A percentile compares a stretch with the other conserved stretches of the same genome.
Evolutionary conservation across 2,113 vertebrate species (phyloP).

Genomic region (Pao palembangensis): DNA sequence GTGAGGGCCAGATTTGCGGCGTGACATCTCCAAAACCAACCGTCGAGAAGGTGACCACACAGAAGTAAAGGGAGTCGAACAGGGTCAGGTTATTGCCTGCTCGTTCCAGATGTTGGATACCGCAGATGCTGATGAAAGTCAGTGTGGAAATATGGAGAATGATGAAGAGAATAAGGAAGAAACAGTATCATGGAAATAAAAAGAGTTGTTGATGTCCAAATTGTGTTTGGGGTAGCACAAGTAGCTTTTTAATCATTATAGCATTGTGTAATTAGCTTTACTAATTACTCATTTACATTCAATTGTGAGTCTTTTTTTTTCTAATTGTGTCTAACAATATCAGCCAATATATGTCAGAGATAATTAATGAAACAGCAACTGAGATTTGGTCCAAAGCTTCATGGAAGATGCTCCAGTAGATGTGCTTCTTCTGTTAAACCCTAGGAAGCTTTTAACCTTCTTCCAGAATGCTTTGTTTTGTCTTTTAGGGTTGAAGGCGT

Average conservation of each 20-base stretch:
- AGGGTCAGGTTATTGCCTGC: constrained; percentile 81
- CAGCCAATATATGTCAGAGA: neutral
- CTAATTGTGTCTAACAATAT: neutral
- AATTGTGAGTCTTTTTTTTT: neutral
- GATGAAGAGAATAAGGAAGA: constrained; percentile 9
- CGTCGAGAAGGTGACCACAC: constrained; percentile 82
- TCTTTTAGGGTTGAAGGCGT: no score
- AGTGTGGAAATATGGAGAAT: constrained; percentile 33
- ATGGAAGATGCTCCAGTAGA: neutral
- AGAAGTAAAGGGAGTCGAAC: constrained; percentile 83
- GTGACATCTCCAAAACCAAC: constrained; percentile 82
- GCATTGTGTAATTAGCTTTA: neutral
- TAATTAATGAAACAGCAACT: neutral
- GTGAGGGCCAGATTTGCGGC: constrained; percentile 82
- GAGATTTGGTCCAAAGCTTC: neutral
- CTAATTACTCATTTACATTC: neutral
- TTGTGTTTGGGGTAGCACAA: neutral
- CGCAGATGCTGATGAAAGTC: constrained; percentile 71
- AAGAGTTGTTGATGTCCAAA: neutral
- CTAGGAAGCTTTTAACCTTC: neutral
- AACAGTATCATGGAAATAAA: constrained; percentile 3
- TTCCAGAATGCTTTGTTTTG: neutral
- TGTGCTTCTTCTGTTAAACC: neutral
- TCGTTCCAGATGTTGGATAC: constrained; percentile 79
- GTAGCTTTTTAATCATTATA: neutral